phyloP scores from a whole-genome alignment of 2,113 vertebrate genomes.

The Calyptomena viridis region DNA sequence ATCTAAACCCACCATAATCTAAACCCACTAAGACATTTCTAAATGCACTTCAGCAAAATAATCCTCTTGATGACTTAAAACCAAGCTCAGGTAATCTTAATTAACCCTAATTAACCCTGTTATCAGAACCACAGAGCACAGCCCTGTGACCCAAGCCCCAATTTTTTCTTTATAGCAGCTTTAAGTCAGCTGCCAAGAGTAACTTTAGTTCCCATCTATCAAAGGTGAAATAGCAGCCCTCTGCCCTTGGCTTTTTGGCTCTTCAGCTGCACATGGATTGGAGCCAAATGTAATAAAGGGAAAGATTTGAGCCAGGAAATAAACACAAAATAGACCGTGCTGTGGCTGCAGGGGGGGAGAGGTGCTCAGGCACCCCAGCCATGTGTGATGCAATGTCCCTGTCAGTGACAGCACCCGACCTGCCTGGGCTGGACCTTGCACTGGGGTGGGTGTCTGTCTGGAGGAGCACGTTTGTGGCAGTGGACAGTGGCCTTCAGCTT shows the following conservation, averaged over 20 bases:
- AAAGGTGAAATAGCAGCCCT: constrained; percentile 34
- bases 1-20: not conserved
- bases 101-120: not conserved
- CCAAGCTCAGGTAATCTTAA: not conserved
- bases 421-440: not conserved
- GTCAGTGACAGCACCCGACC: not conserved
- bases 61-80: not conserved
- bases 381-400: not conserved
- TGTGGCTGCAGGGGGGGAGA: not conserved
- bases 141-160: not conserved
- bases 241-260: constrained; percentile 50
- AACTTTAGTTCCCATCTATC: constrained; percentile 30
- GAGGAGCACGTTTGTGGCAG: not conserved
- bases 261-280: not conserved
- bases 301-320: constrained; percentile 9
- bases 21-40: not conserved
- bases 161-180: not conserved
- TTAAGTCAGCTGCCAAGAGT: constrained; percentile 15
- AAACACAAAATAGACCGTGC: not conserved
- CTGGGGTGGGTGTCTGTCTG: not conserved
- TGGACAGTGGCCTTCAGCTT: not conserved
- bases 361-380: not conserved
- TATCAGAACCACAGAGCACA: not conserved
- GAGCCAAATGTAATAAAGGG: constrained; percentile 20
- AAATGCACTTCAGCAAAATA: not conserved